phyloP scores from a whole-genome alignment of 2,113 vertebrate species.

The Microtus oregoni region DNA sequence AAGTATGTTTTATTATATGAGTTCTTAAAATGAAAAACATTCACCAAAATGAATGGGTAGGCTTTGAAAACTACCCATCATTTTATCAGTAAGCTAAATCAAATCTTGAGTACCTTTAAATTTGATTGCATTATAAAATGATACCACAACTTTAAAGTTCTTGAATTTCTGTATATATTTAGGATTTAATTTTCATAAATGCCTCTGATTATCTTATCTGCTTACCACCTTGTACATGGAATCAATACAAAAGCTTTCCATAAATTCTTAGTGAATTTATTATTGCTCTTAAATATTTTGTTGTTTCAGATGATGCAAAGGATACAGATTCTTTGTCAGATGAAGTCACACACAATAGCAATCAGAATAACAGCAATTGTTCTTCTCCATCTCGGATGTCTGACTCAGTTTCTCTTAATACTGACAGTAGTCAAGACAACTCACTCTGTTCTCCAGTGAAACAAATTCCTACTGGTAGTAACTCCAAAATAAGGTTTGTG shows the following conservation, averaged over 20 bases:
- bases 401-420: slow-evolving; percentile 98
- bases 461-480: slow-evolving; percentile 90
- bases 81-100: slow-evolving; percentile 48
- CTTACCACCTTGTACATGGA: slow-evolving; percentile 35
- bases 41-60: slow-evolving; percentile 26
- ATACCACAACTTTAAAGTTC: not conserved
- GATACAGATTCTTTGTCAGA: slow-evolving; percentile 96
- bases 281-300: slow-evolving; percentile 26
- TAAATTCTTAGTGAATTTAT: slow-evolving; percentile 54
- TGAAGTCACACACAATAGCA: slow-evolving; percentile 96
- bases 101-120: not conserved
- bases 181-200: slow-evolving; percentile 30
- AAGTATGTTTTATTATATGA: slow-evolving; percentile 7
- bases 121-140: slow-evolving; percentile 22
- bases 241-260: not conserved
- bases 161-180: slow-evolving; percentile 22
- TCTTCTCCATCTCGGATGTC: slow-evolving; percentile 99
- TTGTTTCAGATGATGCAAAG: slow-evolving; percentile 91
- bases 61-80: not conserved
- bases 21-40: not conserved
- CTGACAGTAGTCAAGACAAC: slow-evolving; percentile 97
- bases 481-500: slow-evolving; percentile 92
- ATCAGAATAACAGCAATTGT: slow-evolving; percentile 99
- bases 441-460: slow-evolving; percentile 95
- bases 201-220: not conserved